Base-by-base conservation (phyloP, 2,113 vertebrate genomes). In the Girardinichthys multiradiatus region DNA sequence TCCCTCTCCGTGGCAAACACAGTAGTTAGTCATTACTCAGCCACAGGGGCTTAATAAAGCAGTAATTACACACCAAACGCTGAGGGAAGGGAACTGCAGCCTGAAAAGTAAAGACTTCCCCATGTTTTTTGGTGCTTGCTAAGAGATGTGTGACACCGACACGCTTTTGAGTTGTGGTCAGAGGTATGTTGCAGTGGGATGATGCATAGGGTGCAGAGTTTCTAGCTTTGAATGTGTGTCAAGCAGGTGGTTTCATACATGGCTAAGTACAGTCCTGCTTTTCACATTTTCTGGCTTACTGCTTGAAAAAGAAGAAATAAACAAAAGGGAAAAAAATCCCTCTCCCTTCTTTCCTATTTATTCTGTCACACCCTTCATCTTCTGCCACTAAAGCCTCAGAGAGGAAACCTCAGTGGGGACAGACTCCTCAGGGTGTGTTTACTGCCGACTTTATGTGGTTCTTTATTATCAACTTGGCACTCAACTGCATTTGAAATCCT, bases 21-120 rank as follows among this genome's bases (percentile, higher is more conserved):
- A 14, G 11, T 35, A 87, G 78, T 79, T 77, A 85, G 85, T 90
- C 82, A 91, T 91, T 90, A 88, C 62, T 74, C 57, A 60, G 80
- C 84, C 79, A 45, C 86, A 86, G 86, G 84, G 81, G 85, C 87
- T 86, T 86, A 89, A 91, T 91, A 80, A 72, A 64, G 59, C 61
- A 66, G 83, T 92, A 90, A 93, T 93, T 92, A 91, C 82, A 86
- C 90, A 81, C 65, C 26, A 73, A 76, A 73, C 72, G 57, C 67
- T 0, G 24, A 81, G 78, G 74, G 80, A 79, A 54, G 85, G 80
- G 64, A 88, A 64, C 66, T 69, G 31, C 69, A 79, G 79, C 60
- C 77, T 74, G 67, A 68, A 72, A 81, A 84, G 79, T 90, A 93
- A 94, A 89, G 83, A 48, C 89, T 93, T 92, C 88, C 91, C 91